Evolutionary conservation across 2,888 invertebrate genomes (phyloP).

Genomic region (Endotricha flammealis): DNA sequence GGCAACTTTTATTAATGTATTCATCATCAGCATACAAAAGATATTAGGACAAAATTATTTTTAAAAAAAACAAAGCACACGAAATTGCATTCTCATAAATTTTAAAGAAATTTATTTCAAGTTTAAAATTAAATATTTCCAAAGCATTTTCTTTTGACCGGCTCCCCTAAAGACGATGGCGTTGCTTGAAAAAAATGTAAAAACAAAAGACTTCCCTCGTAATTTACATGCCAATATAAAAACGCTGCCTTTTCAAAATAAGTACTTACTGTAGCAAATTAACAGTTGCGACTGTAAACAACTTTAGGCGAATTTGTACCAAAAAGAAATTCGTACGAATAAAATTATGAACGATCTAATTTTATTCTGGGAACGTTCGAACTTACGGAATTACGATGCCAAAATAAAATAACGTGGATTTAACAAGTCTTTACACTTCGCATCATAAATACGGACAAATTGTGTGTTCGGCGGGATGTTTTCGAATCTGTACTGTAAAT

Average conservation of each 20-base stretch:
- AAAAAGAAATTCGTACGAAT: constrained; percentile 44
- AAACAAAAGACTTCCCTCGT: too few species aligned
- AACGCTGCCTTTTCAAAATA: constrained; percentile 25
- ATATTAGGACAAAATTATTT: too few species aligned
- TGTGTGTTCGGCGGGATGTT: constrained; percentile 45
- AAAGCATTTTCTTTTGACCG: too few species aligned
- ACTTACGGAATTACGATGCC: constrained; percentile 35
- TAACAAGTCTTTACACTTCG: constrained; percentile 43
- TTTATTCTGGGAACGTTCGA: constrained; percentile 44
- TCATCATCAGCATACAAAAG: too few species aligned
- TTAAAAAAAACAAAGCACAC: too few species aligned
- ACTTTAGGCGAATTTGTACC: constrained; percentile 39
- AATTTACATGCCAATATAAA: too few species aligned
- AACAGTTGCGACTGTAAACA: constrained; percentile 42
- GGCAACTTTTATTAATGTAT: too few species aligned
- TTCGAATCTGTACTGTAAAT: constrained; percentile 56
- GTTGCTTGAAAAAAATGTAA: too few species aligned
- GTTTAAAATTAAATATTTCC: too few species aligned
- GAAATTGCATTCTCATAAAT: too few species aligned
- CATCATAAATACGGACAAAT: constrained; percentile 46
- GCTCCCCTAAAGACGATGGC: too few species aligned
- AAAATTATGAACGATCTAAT: constrained; percentile 50
- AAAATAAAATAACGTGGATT: constrained; percentile 45
- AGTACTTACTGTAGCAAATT: constrained; percentile 27
- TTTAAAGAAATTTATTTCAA: too few species aligned